phyloP scores from a whole-genome alignment of 2,888 invertebrate species.

The Eurytoma californica region DNA sequence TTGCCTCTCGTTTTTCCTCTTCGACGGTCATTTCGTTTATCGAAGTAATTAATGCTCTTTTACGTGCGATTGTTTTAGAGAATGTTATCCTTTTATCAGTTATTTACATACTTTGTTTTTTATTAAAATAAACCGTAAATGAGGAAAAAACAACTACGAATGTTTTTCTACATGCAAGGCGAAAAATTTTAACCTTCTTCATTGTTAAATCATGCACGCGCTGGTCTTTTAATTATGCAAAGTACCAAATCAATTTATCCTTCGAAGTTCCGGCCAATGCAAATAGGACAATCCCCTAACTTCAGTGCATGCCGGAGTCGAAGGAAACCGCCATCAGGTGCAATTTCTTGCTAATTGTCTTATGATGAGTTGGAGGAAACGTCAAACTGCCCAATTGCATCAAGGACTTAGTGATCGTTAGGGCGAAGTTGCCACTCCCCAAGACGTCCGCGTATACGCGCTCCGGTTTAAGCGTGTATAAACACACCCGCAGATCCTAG shows the following conservation, averaged over 20 bases:
- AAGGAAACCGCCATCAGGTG: neutral
- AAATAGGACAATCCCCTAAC: neutral
- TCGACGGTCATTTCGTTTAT: conserved; percentile 23
- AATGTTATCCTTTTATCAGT: neutral
- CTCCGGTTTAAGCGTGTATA: neutral
- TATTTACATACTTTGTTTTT: too few relatives aligned
- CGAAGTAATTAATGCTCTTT: conserved; percentile 62
- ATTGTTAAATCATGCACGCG: too few relatives aligned
- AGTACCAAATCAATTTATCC: neutral
- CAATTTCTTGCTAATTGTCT: conserved; percentile 16
- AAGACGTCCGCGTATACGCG: neutral
- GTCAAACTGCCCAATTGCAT: conserved; percentile 10
- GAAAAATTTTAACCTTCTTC: too few relatives aligned
- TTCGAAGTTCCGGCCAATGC: neutral
- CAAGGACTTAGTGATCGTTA: neutral
- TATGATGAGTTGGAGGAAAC: neutral
- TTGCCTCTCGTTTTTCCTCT: neutral
- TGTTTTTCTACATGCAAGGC: too few relatives aligned
- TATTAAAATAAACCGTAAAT: too few relatives aligned
- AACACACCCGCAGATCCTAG: neutral
- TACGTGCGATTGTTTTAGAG: conserved; percentile 19
- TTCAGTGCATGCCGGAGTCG: neutral
- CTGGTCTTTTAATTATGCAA: too few relatives aligned
- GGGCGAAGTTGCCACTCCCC: conserved; percentile 1
- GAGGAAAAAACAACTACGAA: too few relatives aligned